These are phyloP conservation scores for Leucophenga maculata DNA, from an alignment of 2,888 invertebrate species.

Conservation along the genomic window DNA sequence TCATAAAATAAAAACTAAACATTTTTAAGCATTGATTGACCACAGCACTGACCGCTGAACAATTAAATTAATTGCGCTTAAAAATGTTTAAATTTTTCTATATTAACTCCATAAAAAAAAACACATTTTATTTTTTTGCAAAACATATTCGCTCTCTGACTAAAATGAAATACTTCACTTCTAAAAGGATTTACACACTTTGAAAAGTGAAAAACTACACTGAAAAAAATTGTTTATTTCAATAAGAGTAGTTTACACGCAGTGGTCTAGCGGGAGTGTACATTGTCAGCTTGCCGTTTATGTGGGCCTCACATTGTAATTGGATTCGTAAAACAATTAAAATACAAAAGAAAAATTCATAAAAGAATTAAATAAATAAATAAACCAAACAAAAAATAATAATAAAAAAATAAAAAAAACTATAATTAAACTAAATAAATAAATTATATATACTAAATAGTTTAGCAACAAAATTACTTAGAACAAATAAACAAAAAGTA, in stretches of 20 bases:
- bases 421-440: conserved; percentile 37
- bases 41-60: too few relatives aligned
- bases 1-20: too few relatives aligned
- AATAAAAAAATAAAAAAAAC: conserved; percentile 29
- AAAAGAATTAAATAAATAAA: conserved; percentile 36
- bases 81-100: too few relatives aligned
- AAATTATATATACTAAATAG: conserved; percentile 32
- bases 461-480: not conserved
- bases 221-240: conserved; percentile 54
- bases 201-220: conserved; percentile 24
- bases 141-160: conserved; percentile 1
- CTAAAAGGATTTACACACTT: too few relatives aligned
- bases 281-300: conserved; percentile 80
- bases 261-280: conserved; percentile 74
- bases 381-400: conserved; percentile 28
- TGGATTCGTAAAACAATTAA: conserved; percentile 59
- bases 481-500: conserved; percentile 1
- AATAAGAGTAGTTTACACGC: conserved; percentile 73
- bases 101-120: too few relatives aligned
- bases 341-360: conserved; percentile 44
- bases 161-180: conserved; percentile 27
- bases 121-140: too few relatives aligned
- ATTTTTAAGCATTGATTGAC: too few relatives aligned
- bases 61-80: too few relatives aligned
- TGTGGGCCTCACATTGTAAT: conserved; percentile 75